Evolutionary conservation across 1,140 invertebrate genomes (phyloP), one percentile per base, ranked within the genome.

Genomic region (Drosophila asahinai): DNA sequence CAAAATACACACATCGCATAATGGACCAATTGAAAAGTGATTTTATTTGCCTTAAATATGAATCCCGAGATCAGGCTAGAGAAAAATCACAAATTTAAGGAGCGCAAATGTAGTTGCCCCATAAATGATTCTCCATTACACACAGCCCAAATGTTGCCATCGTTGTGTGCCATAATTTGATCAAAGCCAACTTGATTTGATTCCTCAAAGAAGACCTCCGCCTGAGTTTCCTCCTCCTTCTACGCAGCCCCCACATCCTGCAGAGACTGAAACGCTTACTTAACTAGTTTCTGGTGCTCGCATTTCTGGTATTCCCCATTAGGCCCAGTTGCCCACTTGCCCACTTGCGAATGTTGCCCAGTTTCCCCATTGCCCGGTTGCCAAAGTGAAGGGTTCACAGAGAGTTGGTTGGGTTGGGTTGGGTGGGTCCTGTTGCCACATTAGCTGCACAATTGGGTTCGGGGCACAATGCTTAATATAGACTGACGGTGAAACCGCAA

Each of bases 1-100:
- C 75, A 61, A 68, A 77, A 83, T 64, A 74, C 63, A 77, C 73
- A 68, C 81, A 63, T 48, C 5, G 25, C 27, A 5, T 14, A 3
- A 30, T 19, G 14, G 45, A 67, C 38, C 63, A 74, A 75, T 63
- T 75, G 68, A 74, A 62, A 73, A 62, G 27, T 43, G 57, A 74
- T 75, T 74, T 52, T 51, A 71, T 73, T 73, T 60, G 27, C 66
- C 38, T 30, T 43, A 22, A 42, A 58, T 36, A 52, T 25, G 22
- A 25, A 30, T 22, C n/a, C 15, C n/a, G 27, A 40, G 36, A 11
- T 38, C 36, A 38, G 12, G 3, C 12, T 38, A 62, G 38, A 12
- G 33, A 8, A 33, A 33, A 33, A 33, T 33, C 7, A 11, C 19
- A 36, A 57, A 27, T 14, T 36, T 3, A 57, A 40, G 19, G 17